Evolutionary conservation across 2,888 invertebrate species (phyloP), one percentile per base, ranked within the genome.

Genomic region (Perithous albicinctus): DNA sequence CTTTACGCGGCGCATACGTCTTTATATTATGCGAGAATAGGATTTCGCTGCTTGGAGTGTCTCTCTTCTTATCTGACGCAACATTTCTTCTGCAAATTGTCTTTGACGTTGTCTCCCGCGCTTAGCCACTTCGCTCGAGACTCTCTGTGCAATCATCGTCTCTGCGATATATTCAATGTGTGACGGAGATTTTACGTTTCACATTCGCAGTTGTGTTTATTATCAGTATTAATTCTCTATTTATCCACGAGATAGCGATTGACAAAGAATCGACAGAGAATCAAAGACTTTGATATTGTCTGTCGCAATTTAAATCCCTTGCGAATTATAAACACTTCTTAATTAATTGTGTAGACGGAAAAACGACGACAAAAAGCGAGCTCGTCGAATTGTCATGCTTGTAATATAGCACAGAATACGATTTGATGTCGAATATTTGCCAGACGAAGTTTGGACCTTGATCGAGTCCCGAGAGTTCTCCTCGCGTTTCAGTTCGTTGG

Each of bases 361-460:
- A 41, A 79, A 74, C 63, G 51, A 69, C 54, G 63, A 61, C 69
- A 23, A 41, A n/a, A n/a, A n/a, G n/a, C 46, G 29, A 32, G 43
- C 29, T 46, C 32, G 56, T 18, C 64, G 70, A 12, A 61, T 72
- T 12, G 4, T 51, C n/a, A 18, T 46, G 43, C 43, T n/a, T n/a
- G 29, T 35, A 29, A 66, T 43, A 23, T 10, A 48, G 5, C 4
- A 61, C 10, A 35, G 10, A 61, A 35, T 5, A 35, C 26, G 38
- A 64, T 32, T 51, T 48, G 29, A 41, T 67, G 41, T 43, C 43
- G 74, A 79, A 69, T 74, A 69, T 69, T 51, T 54, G 63, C 20
- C 38, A n/a, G 26, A 59, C 48, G 64, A 56, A 80, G 70, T 76
- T 76, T 66, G 75, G 38, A 80, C 80, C 70, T 80, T 51, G 80